Percentiles rank a stretch among this genome's conserved stretches.
These are phyloP conservation scores for Mugil cephalus DNA, from an alignment of 2,113 vertebrate species.

Conservation along the genomic window DNA sequence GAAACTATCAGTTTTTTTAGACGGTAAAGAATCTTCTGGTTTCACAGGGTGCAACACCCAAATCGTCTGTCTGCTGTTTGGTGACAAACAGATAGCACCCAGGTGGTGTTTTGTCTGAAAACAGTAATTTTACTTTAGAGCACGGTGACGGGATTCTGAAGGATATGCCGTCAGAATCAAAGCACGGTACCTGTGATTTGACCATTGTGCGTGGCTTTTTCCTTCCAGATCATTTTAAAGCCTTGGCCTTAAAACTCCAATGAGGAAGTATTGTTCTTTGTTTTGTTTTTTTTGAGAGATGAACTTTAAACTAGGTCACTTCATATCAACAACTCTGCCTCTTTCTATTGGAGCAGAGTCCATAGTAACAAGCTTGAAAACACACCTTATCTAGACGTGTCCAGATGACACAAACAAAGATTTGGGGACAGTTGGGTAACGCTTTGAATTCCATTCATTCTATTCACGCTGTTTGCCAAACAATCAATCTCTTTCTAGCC, in stretches of 20 bases:
- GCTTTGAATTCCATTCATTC: slow-evolving; percentile 23
- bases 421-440: slow-evolving; percentile 26
- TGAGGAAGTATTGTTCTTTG: slow-evolving; percentile 59
- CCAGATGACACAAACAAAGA: slow-evolving; percentile 60
- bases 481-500: background rate
- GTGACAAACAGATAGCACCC: background rate
- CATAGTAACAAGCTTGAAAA: slow-evolving; percentile 62
- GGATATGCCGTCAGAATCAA: background rate
- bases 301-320: slow-evolving; percentile 65
- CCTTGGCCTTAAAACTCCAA: slow-evolving; percentile 22
- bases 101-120: background rate
- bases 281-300: slow-evolving; percentile 45
- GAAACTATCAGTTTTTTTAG: background rate
- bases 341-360: slow-evolving; percentile 59
- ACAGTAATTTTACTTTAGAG: background rate
- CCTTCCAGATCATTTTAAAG: slow-evolving; percentile 3
- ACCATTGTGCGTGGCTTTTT: background rate
- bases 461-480: slow-evolving; percentile 25
- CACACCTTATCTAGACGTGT: slow-evolving; percentile 56
- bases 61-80: background rate
- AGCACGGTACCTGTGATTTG: background rate
- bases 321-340: slow-evolving; percentile 47
- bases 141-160: background rate
- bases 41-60: background rate
- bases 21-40: background rate